Percentiles rank a stretch among this genome's conserved stretches.
Conservation (phyloP, 1,140 invertebrate genomes). For the Hormaphis cornu region DNA sequence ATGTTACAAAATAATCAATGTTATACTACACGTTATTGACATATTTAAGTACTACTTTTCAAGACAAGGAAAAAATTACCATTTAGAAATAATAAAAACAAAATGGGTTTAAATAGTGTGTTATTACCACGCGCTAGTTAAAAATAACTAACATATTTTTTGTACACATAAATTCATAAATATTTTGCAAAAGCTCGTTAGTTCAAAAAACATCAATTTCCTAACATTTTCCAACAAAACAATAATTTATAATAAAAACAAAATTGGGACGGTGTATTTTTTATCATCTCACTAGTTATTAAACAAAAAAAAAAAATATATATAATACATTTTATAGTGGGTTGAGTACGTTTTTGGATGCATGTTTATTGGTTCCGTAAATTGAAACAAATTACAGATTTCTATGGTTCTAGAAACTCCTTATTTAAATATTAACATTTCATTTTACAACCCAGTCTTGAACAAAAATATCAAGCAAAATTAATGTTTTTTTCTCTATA, state of each 20-base stretch:
- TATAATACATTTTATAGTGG: constrained; percentile 11
- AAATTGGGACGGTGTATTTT: constrained; percentile 25
- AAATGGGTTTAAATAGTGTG: background rate
- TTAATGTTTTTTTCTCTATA: constrained; percentile 2
- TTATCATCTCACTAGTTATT: constrained; percentile 23
- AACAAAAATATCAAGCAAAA: background rate
- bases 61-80: background rate
- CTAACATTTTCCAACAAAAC: constrained; percentile 7
- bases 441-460: too few species aligned
- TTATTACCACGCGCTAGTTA: background rate
- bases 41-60: background rate
- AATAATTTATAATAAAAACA: background rate
- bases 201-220: background rate
- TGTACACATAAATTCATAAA: background rate
- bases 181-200: constrained; percentile 16
- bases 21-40: background rate
- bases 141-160: background rate
- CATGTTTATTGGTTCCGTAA: too few species aligned
- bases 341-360: too few species aligned
- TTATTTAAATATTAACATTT: too few species aligned
- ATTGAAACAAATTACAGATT: too few species aligned
- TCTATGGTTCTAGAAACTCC: too few species aligned
- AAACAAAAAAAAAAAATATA: too few species aligned
- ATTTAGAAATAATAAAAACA: background rate
- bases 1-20: background rate